Evolutionary conservation across 1,140 invertebrate genomes (phyloP).

Genomic region (Andrena cerasifolii): DNA sequence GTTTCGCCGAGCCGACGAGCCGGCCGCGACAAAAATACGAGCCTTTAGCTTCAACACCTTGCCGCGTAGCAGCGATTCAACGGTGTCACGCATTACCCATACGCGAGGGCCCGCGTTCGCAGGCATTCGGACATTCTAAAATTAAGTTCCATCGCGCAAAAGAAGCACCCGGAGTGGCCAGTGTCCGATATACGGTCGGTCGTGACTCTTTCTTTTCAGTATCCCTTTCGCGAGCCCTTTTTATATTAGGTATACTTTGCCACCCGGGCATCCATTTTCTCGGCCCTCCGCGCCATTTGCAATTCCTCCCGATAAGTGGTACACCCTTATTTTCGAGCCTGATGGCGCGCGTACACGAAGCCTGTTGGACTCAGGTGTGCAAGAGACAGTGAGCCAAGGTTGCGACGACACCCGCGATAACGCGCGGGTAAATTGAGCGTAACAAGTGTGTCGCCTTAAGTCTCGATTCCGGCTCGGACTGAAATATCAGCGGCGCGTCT

Average conservation of each 20-base stretch:
- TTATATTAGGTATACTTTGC: neutral
- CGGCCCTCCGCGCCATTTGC: neutral
- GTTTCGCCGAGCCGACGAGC: constrained; percentile 48
- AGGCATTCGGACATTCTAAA: constrained; percentile 55
- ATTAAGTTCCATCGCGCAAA: constrained; percentile 67
- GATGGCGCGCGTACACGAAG: constrained; percentile 20
- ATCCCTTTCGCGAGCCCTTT: neutral
- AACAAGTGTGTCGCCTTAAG: no score
- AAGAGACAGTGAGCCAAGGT: no score
- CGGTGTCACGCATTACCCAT: constrained; percentile 51
- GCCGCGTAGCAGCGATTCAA: constrained; percentile 57
- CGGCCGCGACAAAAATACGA: constrained; percentile 66
- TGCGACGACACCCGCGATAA: no score
- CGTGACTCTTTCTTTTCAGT: neutral
- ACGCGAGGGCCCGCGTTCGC: constrained; percentile 24
- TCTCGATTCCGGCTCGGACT: constrained; percentile 9
- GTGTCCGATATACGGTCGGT: constrained; percentile 39
- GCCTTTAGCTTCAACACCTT: constrained; percentile 72
- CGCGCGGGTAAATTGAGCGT: no score
- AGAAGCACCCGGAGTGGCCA: constrained; percentile 21
- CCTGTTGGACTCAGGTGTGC: neutral
- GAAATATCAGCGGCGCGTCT: constrained; percentile 11
- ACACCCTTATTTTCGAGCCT: neutral
- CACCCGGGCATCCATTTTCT: neutral
- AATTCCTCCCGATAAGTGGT: neutral